Evolutionary conservation across 2,888 invertebrate genomes (phyloP), one percentile per base, ranked within the genome.

Genomic region (Ditula angustiorana): DNA sequence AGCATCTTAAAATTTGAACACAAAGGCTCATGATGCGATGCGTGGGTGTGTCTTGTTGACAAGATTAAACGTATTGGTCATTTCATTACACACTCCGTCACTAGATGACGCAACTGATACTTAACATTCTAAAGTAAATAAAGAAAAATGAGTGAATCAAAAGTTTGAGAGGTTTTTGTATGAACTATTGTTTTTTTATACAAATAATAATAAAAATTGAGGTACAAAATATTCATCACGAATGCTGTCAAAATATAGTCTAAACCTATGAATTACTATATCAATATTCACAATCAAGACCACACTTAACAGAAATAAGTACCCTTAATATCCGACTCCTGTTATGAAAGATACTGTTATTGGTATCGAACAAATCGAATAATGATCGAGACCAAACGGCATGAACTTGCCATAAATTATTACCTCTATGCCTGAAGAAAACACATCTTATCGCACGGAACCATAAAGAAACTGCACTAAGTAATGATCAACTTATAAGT

Each of bases 71-170:
- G 11, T 24, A 52, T 59, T 53, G 21, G 37, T 28, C 53, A 64
- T 64, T 64, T 28, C 53, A 64, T 64, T 64, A 59, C 59, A 35
- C 46, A 59, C 53, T 53, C 47, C n/a, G 59, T 53, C 64, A 37
- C 64, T 59, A 64, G 64, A 53, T 64, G 64, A 59, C 64, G 64
- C 64, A 64, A 64, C 58, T 35, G 58, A 50, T 10, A n/a, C 41
- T 10, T 16, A 37, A 16, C 52, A 23, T 13, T 11, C 28, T 11
- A 46, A 13, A 47, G 46, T 16, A 16, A 13, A 26, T 11, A 46
- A 13, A 47, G 46, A 16, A 16, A 13, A 26, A 26, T 7, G 7
- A 46, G 21, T 11, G 16, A 33, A 13, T 46, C 35, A 53, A 52
- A 52, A 35, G 21, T 35, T 50, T 46, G 2, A 46, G 3, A 0